Base-by-base conservation (phyloP, 2,113 vertebrate genomes). In the Riparia riparia region DNA sequence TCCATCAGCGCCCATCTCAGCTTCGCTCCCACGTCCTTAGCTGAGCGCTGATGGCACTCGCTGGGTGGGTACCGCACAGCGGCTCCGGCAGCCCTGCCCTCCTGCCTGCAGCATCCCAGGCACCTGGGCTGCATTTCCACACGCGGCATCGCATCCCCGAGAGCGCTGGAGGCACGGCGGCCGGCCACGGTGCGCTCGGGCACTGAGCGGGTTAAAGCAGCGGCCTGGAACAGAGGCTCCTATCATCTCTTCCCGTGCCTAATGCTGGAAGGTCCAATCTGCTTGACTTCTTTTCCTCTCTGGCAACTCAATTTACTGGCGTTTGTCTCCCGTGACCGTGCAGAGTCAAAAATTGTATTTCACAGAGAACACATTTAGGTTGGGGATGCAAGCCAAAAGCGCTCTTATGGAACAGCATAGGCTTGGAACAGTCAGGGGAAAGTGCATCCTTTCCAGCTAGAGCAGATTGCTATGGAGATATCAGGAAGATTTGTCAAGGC, bases 181-280 rank as follows among this genome's bases (percentile, higher is more conserved):
- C 3, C 5, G 6, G 16, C 70, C 49, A 5, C 0, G 3, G 4
- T 0, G 28, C 12, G 1, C 0, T 3, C 86, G 2, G 66, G 76
- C 64, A 37, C 56, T 0, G 1, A 44, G 64, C 0, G 7, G 60
- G 86, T 74, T 53, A 79, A 84, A 1, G 9, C 57, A 26, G 73
- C 69, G 45, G 44, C 83, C n/a, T 28, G 5, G 57, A 89, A 60
- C 41, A 71, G 17, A 39, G 61, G 7, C 31, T 84, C 84, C 64
- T 53, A 19, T 71, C 65, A 7, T 63, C 77, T 44, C 56, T 66
- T 86, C 56, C 47, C 28, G 8, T 15, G 18, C 72, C 47, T 64
- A 14, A 22, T 45, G 44, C 57, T 79, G 73, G 49, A 64, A 72
- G 89, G 50, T 66, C 41, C 70, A 39, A 45, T 61, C 61, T 89